These are phyloP conservation scores for Desoria tigrina DNA, from an alignment of 2,888 invertebrate species.

Conservation along the genomic window DNA sequence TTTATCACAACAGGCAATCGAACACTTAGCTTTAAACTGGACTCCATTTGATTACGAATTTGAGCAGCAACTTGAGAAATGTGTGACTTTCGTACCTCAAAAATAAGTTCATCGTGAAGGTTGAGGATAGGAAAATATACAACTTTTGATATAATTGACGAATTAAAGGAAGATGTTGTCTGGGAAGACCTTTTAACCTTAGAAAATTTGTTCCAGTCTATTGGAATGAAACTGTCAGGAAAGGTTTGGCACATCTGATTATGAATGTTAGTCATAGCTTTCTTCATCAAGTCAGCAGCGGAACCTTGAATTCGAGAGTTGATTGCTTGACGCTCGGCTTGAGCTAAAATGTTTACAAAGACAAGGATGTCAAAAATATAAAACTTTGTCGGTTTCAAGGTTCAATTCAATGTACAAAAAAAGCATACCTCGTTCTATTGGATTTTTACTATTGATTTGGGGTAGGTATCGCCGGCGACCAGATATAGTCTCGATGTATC, in stretches of 20 bases:
- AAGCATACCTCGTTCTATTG: constrained; percentile 63
- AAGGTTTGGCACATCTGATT: constrained; percentile 61
- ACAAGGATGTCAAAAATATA: no score
- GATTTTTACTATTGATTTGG: constrained; percentile 67
- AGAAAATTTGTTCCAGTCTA: constrained; percentile 26
- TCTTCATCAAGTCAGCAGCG: constrained; percentile 92
- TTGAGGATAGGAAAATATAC: constrained; percentile 76
- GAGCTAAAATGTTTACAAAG: constrained; percentile 62
- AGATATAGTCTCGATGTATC: constrained; percentile 80
- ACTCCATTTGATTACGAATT: constrained; percentile 78
- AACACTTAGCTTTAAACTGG: constrained; percentile 70
- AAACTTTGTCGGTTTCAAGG: not conserved
- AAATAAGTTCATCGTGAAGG: constrained; percentile 94
- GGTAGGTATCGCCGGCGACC: constrained; percentile 78
- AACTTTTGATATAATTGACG: constrained; percentile 28
- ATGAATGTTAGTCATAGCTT: constrained; percentile 80
- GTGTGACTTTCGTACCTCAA: constrained; percentile 68
- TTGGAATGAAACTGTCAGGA: constrained; percentile 42
- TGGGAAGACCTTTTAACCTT: constrained; percentile 54
- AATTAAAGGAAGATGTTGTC: constrained; percentile 32
- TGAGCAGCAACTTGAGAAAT: constrained; percentile 61
- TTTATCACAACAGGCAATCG: constrained; percentile 86
- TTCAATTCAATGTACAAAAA: not conserved
- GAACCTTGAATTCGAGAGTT: constrained; percentile 96
- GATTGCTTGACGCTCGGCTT: constrained; percentile 93